Evolutionary conservation across 2,113 vertebrate genomes (phyloP), one percentile per base, ranked within the genome.

Genomic region (Megatriorchis doriae): DNA sequence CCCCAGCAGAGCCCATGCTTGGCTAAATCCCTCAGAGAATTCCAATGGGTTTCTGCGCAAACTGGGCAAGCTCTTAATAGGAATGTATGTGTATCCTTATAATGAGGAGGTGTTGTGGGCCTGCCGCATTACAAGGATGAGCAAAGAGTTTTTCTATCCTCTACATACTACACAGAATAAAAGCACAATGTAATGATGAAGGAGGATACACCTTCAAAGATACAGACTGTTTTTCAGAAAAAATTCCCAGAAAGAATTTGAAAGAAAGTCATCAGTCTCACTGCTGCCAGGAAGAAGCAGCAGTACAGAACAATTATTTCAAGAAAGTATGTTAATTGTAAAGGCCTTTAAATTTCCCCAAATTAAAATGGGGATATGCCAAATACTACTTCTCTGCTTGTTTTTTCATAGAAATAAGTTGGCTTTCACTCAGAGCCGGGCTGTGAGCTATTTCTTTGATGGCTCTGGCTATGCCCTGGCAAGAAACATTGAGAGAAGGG

Each of bases 401-500:
- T 34, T 88, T 91, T 96, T 92, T 74, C 93, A 98, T 8, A 98
- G 99, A 96, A 98, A 99, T 96, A 99, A 99, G 93, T 86, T 99
- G 97, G 99, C 99, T 12, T 99, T 99, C 98, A 99, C 99, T 45
- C 99, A 99, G 97, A 99, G 99, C 58, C 98, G 99, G 16, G 98
- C 99, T 66, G 98, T 99, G 58, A 99, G 99, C 95, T 99, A 99
- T 91, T 98, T 99, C 97, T 99, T 99, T 86, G 99, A 99, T 66
- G 99, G 99, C 48, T 99, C 98, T 17, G 99, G 99, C 78, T 99
- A 99, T 31, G 99, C 99, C 0, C 97, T 99, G 81, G 98, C 99
- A 86, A 99, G 97, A 45, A 98, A 99, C 68, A 99, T 99, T 56
- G 99, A 99, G 38, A 98, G 98, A 92, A 98, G 99, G 72, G 98